Base-by-base conservation (phyloP, 2,888 invertebrate genomes). In the Hylaea fasciaria region DNA sequence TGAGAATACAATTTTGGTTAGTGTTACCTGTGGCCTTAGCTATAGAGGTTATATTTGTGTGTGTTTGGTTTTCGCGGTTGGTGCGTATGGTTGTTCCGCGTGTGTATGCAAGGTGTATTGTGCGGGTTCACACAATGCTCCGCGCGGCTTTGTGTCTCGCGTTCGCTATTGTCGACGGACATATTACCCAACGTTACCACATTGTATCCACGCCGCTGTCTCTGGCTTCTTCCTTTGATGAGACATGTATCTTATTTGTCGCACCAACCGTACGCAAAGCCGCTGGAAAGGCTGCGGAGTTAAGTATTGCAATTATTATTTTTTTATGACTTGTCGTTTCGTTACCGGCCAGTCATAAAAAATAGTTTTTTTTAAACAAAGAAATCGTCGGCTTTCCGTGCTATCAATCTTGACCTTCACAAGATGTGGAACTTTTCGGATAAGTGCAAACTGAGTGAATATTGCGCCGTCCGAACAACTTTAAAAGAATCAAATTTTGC, bases 121-220 rank as follows among this genome's bases (percentile, higher is more conserved):
- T 90, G 84, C 78, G 83, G 83, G 83, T 82, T 87, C 86, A 86
- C 82, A 90, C 89, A 90, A 91, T 89, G 82, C 87, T 79, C 76
- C 79, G 80, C 79, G 82, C 78, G 85, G 89, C 89, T 91, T 91
- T 91, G 91, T 91, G 85, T 84, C 82, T 74, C 81, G 84, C 83
- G 82, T 86, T 88, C 85, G 83, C 87, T 83, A 90, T 90, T 91
- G 90, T 91, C 83, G 81, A 81, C 82, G 82, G 89, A 89, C 89
- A 87, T 90, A 90, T 91, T 91, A 90, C 87, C 85, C 85, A 89
- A 87, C 86, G 88, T 87, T 84, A 84, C 83, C 82, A 87, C 87
- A 87, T 87, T 89, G 89, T 89, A 85, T 85, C 85, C 83, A 76
- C 81, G 80, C 81, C 81, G 76, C 75, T 78, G 80, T 80, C 80